phyloP scores from a whole-genome alignment of 2,888 invertebrate species.

The Lamellibrachia columna region DNA sequence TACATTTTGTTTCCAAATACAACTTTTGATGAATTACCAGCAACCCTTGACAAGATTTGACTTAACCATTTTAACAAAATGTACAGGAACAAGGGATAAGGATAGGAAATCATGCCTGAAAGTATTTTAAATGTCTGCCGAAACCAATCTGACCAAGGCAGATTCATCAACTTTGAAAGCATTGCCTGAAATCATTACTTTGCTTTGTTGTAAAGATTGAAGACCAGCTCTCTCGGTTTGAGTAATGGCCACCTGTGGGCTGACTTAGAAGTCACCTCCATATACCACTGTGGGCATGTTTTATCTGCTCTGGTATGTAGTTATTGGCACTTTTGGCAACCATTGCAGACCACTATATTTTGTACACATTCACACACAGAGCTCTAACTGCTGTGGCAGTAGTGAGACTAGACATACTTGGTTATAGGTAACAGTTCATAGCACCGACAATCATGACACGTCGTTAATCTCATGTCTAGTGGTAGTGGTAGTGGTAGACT shows the following conservation, averaged over 20 bases:
- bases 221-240: neutral
- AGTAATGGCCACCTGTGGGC: neutral
- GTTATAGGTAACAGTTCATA: neutral
- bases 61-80: neutral
- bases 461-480: neutral
- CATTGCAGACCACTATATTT: neutral
- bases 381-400: neutral
- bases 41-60: neutral
- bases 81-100: neutral
- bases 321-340: conserved; percentile 1
- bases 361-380: neutral
- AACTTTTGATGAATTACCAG: neutral
- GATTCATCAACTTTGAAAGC: neutral
- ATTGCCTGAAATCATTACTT: neutral
- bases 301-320: neutral
- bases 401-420: neutral
- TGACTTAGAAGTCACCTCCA: neutral
- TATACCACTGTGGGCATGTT: neutral
- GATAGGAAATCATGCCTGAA: neutral
- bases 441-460: neutral
- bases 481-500: neutral
- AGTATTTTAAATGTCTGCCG: neutral
- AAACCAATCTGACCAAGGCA: neutral
- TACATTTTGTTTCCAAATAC: neutral
- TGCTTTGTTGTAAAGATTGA: neutral